Conservation (phyloP, 2,113 vertebrate species). For the Chionis minor region DNA sequence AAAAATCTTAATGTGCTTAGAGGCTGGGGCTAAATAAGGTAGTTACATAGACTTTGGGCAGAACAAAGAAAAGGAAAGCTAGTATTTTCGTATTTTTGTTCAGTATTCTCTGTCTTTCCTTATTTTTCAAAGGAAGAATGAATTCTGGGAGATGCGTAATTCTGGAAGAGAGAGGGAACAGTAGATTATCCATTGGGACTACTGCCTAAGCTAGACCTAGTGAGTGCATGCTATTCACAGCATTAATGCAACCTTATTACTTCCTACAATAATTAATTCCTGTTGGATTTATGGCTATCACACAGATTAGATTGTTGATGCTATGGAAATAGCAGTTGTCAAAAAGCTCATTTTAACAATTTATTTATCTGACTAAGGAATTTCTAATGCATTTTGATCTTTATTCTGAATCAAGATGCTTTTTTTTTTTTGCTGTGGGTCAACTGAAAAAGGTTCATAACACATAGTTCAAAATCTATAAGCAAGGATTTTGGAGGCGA, state of each 20-base stretch:
- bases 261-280: background rate
- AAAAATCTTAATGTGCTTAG: background rate
- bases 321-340: background rate
- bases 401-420: background rate
- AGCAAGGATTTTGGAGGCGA: background rate
- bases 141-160: background rate
- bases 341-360: background rate
- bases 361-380: background rate
- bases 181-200: background rate
- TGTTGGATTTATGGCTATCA: background rate
- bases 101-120: background rate
- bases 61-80: background rate
- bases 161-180: background rate
- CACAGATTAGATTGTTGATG: background rate
- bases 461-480: background rate
- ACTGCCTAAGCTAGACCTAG: background rate
- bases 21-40: background rate
- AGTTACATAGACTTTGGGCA: background rate
- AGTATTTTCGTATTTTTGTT: background rate
- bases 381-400: background rate
- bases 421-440: background rate
- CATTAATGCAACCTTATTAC: background rate
- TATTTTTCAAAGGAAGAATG: background rate
- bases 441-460: background rate
- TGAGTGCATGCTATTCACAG: fast-evolving